phyloP scores from a whole-genome alignment of 2,113 vertebrate species.

The Mola mola region DNA sequence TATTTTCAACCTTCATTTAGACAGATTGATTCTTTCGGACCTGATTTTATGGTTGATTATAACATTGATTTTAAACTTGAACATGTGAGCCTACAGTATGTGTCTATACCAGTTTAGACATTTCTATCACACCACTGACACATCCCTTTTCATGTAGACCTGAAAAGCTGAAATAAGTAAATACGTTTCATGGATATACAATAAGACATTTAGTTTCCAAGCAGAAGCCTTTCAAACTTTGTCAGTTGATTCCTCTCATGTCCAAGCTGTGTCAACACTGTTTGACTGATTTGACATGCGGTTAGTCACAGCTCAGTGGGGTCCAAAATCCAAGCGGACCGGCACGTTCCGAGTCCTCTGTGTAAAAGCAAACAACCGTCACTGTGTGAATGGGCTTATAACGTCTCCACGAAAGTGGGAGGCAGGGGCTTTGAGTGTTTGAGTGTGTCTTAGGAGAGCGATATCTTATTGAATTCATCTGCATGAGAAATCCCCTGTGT shows the following conservation, averaged over 20 bases:
- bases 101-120: conserved; percentile 16
- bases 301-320: conserved; percentile 45
- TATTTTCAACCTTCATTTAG: neutral
- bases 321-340: conserved; percentile 6
- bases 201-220: conserved; percentile 5
- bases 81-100: conserved; percentile 1
- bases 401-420: neutral
- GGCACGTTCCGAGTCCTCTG: neutral
- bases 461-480: conserved; percentile 20
- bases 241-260: conserved; percentile 7
- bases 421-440: conserved; percentile 1
- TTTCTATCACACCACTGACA: neutral
- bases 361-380: neutral
- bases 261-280: neutral
- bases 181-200: too few species aligned
- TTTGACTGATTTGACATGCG: conserved; percentile 30
- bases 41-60: too few species aligned
- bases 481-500: neutral
- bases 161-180: too few species aligned
- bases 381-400: conserved; percentile 33
- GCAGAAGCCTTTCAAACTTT: conserved; percentile 18
- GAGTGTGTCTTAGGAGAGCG: too few species aligned
- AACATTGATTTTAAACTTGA: too few species aligned
- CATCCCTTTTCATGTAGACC: too few species aligned
- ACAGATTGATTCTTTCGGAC: too few species aligned